Conservation (phyloP, 2,797 vertebrate species). For the Takifugu ocellatus region DNA sequence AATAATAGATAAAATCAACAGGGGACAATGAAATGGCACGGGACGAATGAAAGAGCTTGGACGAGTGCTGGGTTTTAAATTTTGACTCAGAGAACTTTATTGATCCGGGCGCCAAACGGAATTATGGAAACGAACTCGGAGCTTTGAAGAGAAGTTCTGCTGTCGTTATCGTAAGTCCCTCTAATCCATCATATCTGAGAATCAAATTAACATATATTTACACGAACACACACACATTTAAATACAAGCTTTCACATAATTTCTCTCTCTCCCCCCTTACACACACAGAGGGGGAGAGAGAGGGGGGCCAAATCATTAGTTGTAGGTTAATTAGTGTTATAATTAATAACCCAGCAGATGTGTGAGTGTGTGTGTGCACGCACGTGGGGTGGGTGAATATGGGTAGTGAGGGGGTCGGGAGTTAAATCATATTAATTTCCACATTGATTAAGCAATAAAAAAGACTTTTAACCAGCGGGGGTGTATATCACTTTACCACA, state of each 20-base stretch:
- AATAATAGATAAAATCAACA: slow-evolving; percentile 22
- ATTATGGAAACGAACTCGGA: slow-evolving; percentile 51
- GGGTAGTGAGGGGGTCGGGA: slow-evolving; percentile 64
- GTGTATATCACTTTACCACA: slow-evolving; percentile 70
- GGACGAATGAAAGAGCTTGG: slow-evolving; percentile 48
- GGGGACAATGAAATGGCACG: slow-evolving; percentile 38
- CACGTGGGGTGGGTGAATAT: slow-evolving; percentile 22
- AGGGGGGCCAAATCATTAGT: slow-evolving; percentile 69
- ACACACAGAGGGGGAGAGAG: slow-evolving; percentile 14
- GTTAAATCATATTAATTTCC: slow-evolving; percentile 77
- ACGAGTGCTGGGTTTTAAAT: slow-evolving; percentile 29
- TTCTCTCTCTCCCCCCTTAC: slow-evolving; percentile 27
- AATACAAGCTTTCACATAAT: slow-evolving; percentile 28
- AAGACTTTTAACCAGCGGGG: slow-evolving; percentile 72
- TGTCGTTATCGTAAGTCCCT: slow-evolving; percentile 63
- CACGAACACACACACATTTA: slow-evolving; percentile 47
- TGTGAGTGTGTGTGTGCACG: slow-evolving; percentile 1
- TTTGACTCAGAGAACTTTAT: slow-evolving; percentile 58
- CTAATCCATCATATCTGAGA: slow-evolving; percentile 74
- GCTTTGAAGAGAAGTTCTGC: slow-evolving; percentile 68
- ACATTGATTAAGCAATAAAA: slow-evolving; percentile 80
- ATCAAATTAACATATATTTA: slow-evolving; percentile 73
- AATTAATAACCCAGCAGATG: slow-evolving; percentile 69
- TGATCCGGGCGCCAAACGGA: slow-evolving; percentile 65
- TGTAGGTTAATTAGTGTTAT: slow-evolving; percentile 72